These are phyloP conservation scores for Pentamera pediparva DNA, from an alignment of 53 echinoderm and acorn worm genomes.

Conservation along the genomic window DNA sequence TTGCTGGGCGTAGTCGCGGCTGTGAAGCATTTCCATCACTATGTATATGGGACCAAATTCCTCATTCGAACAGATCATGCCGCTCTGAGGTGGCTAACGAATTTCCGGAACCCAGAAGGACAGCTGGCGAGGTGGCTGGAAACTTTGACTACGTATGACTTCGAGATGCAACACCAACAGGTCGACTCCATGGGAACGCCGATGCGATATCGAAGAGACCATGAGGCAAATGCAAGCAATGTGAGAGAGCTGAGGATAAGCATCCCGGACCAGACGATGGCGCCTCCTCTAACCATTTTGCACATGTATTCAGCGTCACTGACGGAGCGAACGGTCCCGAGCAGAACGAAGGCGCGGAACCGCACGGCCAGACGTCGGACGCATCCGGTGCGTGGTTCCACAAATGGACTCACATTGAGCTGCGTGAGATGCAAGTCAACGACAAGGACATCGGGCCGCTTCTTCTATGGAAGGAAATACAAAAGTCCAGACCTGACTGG, in stretches of 20 bases:
- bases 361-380: too few species aligned
- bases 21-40: slow-evolving; percentile 29
- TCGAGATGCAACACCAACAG: not conserved
- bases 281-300: too few species aligned
- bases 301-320: not conserved
- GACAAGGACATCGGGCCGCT: slow-evolving; percentile 7
- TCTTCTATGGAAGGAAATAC: not conserved
- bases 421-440: not conserved
- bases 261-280: too few species aligned
- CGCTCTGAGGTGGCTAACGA: not conserved
- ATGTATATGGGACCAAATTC: slow-evolving; percentile 6
- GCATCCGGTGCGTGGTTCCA: slow-evolving; percentile 23
- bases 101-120: not conserved
- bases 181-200: not conserved
- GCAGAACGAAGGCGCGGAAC: too few species aligned
- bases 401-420: not conserved
- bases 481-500: slow-evolving; percentile 7
- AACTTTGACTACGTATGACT: not conserved
- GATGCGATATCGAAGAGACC: slow-evolving; percentile 4
- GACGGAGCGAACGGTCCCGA: not conserved
- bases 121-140: too few species aligned
- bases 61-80: slow-evolving; percentile 9
- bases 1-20: slow-evolving; percentile 34
- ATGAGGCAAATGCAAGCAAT: too few species aligned
- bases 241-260: too few species aligned